Base-by-base conservation (phyloP, 2,888 invertebrate species). In the Idaea straminata region DNA sequence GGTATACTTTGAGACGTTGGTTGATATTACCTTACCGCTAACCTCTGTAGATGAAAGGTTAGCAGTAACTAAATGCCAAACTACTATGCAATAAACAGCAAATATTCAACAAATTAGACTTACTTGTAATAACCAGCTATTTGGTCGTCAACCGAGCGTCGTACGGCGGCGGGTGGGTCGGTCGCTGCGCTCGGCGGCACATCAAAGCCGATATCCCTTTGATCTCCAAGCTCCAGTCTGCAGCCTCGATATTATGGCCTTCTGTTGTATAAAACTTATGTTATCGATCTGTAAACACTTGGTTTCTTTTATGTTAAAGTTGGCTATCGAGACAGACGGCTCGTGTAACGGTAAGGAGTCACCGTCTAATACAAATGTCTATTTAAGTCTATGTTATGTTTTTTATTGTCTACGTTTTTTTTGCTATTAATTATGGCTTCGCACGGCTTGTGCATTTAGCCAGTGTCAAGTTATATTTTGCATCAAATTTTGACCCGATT, bases 201-300 rank as follows among this genome's bases (percentile, higher is more conserved):
- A 84, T 86, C 86, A 88, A 88, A 88, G 84, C 78, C 73, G 65
- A 65, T 66, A 62, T 66, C 70, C 77, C 86, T 88, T 87, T 88
- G 87, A 88, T 86, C 83, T 80, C 73, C 69, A 75, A 79, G 74
- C 76, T 66, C 78, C 75, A 81, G 78, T 70, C 79, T 82, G 73
- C 77, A 81, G 82, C 84, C 73, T 69, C 74, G 74, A 78, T 79
- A 77, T 80, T 80, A 75, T 81, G 73, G 72, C 76, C 72, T 72
- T 72, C 73, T 76, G 68, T 66, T 10, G 47, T 47, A 47, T 47
- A 47, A 47, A 47, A 47, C 47, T 47, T 5, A 47, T 47, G 47
- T 47, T 47, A 47, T 47, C 47, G 47, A 47, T 47, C 47, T 47
- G 47, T 47, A 47, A 47, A 47, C 47, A 47, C 47, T 47, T 10